Evolutionary conservation across 2,797 vertebrate species (phyloP).

Genomic region (Acanthurus lineatus): DNA sequence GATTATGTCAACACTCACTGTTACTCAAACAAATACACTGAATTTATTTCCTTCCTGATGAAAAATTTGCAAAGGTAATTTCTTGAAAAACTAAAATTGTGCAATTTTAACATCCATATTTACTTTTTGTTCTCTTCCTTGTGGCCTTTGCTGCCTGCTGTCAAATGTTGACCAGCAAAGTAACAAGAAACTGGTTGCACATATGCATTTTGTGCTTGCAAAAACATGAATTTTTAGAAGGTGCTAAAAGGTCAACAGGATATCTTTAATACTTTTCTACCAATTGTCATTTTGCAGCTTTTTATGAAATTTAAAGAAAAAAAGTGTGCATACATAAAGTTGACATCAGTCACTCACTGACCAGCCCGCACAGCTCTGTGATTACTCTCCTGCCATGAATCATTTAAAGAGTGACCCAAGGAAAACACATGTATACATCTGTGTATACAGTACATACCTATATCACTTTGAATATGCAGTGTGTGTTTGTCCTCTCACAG

Average conservation of each 20-base stretch:
- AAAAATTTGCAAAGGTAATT: not conserved
- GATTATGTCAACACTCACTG: not conserved
- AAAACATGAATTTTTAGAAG: not conserved
- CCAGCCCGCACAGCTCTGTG: not conserved
- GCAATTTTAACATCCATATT: not conserved
- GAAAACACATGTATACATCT: constrained; percentile 17
- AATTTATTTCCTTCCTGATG: not conserved
- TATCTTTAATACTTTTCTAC: not conserved
- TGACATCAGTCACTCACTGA: constrained; percentile 1
- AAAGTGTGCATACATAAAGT: not conserved
- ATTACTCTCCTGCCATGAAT: constrained; percentile 35
- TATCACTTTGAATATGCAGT: not conserved
- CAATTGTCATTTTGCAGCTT: not conserved
- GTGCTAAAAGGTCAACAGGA: not conserved
- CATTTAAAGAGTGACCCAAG: constrained; percentile 13
- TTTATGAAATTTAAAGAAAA: not conserved
- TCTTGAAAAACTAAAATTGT: not conserved
- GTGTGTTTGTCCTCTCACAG: constrained; percentile 42
- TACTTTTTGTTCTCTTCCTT: not conserved
- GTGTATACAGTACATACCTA: not conserved
- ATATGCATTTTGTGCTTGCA: not conserved
- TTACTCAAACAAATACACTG: not conserved
- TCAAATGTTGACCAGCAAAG: not conserved
- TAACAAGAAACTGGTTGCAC: not conserved
- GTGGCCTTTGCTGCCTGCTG: not conserved